Conservation (phyloP, 2,888 invertebrate genomes). For the Dynastes grantii region DNA sequence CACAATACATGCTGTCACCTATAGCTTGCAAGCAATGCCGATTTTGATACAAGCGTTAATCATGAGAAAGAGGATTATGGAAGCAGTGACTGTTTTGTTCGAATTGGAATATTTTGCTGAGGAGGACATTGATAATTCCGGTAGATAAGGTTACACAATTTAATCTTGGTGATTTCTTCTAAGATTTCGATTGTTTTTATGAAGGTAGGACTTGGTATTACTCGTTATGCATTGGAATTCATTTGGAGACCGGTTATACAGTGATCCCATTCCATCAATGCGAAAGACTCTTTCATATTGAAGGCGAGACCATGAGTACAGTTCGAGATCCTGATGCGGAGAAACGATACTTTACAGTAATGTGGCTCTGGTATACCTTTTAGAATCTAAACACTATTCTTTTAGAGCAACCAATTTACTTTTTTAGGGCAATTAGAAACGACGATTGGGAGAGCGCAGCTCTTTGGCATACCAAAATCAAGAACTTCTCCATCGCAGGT, state of each 20-base stretch:
- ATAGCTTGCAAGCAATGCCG: slow-evolving; percentile 67
- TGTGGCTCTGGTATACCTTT: slow-evolving; percentile 75
- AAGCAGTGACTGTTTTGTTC: slow-evolving; percentile 68
- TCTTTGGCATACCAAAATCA: slow-evolving; percentile 73
- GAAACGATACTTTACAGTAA: slow-evolving; percentile 73
- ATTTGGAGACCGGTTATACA: slow-evolving; percentile 76
- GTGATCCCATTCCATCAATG: slow-evolving; percentile 72
- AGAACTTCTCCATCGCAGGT: slow-evolving; percentile 62
- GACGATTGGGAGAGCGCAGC: slow-evolving; percentile 75
- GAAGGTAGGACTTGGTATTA: slow-evolving; percentile 76
- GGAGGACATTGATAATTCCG: slow-evolving; percentile 63
- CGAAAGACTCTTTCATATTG: slow-evolving; percentile 73
- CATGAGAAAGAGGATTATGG: slow-evolving; percentile 66
- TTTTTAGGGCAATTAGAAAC: slow-evolving; percentile 73
- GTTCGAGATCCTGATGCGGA: slow-evolving; percentile 73
- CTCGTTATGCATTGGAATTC: slow-evolving; percentile 73
- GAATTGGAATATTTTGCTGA: slow-evolving; percentile 65
- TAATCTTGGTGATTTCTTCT: not conserved
- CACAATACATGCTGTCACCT: slow-evolving; percentile 63
- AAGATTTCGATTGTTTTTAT: not conserved
- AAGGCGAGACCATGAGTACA: slow-evolving; percentile 71
- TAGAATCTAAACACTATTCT: not conserved
- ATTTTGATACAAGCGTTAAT: slow-evolving; percentile 67
- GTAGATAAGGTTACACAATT: slow-evolving; percentile 49
- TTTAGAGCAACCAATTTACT: not conserved